Base-by-base conservation (phyloP, 2,797 vertebrate genomes). In the Thunnus albacares region DNA sequence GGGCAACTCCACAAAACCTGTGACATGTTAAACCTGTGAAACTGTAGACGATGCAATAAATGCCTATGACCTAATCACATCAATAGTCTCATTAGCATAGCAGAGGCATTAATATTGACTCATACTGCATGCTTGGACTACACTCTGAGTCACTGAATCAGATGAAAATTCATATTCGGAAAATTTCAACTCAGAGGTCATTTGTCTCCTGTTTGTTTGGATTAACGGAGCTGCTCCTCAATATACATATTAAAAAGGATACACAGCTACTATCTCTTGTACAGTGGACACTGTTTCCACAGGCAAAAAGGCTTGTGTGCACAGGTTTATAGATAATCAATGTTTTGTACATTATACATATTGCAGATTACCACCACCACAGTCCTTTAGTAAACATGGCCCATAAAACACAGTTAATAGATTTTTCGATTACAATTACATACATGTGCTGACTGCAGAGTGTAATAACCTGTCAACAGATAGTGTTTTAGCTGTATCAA, bases 31-130 rank as follows among this genome's bases (percentile, higher is more conserved):
- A 24, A 30, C 28, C 28, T 30, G 28, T 30, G 28, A 68, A 63
- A 70, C 13, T n/a, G 53, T 41, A 20, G 13, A 28, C 22, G 73
- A 33, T 15, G 61, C 51, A 70, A 59, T 66, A 38, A 73, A 62
- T 51, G 53, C 33, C n/a, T 43, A 6, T 8, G 8, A 8, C 12
- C 53, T 60, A n/a, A 61, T 28, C 33, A 70, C 33, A 66, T 71
- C 24, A 45, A 24, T 1, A 30, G 49, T 49, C 35, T 75, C n/a
- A 75, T 52, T 63, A 47, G 2, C 74, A 59, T 6, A 70, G 24
- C 35, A 41, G 35, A 65, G 6, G 49, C 20, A 7, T 38, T 55
- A 30, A 30, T n/a, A 66, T 2, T 62, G 59, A 69, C 18, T 35
- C 60, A 47, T 51, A 20, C 13, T 49, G 28, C 20, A 47, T 26